These are phyloP conservation scores for Beroe forskalii DNA, from an alignment of 37 sponge, comb jelly and placozoan species.

Conservation along the genomic window DNA sequence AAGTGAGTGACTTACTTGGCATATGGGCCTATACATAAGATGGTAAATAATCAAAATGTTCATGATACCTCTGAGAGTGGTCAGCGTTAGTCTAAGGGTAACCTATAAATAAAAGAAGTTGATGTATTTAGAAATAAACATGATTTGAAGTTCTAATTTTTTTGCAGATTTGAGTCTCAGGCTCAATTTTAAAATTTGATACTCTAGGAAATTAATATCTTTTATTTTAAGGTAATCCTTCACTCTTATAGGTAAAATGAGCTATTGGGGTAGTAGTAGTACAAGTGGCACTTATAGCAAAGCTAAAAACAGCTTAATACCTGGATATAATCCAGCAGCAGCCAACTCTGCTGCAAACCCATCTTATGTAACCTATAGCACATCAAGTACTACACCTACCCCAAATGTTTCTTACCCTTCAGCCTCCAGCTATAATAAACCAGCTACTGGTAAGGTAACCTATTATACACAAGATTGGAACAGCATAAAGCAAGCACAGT, in stretches of 20 bases:
- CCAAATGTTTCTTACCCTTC: slow-evolving; percentile 63
- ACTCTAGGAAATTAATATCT: neutral
- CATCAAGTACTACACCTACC: slow-evolving; percentile 49
- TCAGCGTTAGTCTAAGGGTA: too few species aligned
- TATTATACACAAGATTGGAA: slow-evolving; percentile 63
- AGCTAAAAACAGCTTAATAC: slow-evolving; percentile 64
- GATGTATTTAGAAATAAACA: too few species aligned
- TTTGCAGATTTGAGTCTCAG: too few species aligned
- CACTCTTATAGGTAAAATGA: slow-evolving; percentile 30
- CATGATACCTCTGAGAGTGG: too few species aligned
- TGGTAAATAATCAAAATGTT: too few species aligned
- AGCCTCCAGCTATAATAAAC: slow-evolving; percentile 43
- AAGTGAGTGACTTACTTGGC: too few species aligned
- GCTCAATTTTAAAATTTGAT: too few species aligned
- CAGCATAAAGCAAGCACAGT: slow-evolving; percentile 28
- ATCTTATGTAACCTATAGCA: slow-evolving; percentile 44
- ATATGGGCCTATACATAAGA: too few species aligned
- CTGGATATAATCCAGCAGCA: slow-evolving; percentile 59
- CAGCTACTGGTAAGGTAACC: slow-evolving; percentile 21
- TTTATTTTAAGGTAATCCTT: slow-evolving; percentile 63
- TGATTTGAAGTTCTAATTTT: too few species aligned
- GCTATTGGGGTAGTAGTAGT: slow-evolving; percentile 64
- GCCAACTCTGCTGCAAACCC: slow-evolving; percentile 40
- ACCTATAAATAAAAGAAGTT: slow-evolving; percentile 51
- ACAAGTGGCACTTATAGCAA: slow-evolving; percentile 43